Conservation (phyloP, 2,888 invertebrate genomes). For the Drosophila ochracea region DNA sequence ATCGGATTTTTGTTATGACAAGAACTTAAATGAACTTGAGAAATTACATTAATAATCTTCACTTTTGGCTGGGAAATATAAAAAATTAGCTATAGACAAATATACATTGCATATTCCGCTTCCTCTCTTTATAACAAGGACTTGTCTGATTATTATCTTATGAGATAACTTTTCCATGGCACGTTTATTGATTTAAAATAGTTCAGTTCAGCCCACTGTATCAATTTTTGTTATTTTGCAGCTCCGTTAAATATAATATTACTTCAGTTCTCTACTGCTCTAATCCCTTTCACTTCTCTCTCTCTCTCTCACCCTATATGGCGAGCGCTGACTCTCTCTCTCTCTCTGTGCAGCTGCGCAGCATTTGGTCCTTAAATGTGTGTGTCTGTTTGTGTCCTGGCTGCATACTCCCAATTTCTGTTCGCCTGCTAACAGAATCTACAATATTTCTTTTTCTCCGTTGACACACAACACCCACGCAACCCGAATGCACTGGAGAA, state of each 20-base stretch:
- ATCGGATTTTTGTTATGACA: fast-evolving
- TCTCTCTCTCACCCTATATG: constrained; percentile 2
- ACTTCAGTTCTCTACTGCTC: neutral
- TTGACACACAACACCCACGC: constrained; percentile 81
- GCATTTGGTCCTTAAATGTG: constrained; percentile 14
- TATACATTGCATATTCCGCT: fast-evolving
- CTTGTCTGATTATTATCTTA: neutral
- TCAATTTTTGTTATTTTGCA: neutral
- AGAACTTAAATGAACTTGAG: neutral
- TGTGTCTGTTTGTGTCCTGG: neutral
- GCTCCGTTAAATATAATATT: constrained; percentile 3
- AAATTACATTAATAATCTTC: neutral
- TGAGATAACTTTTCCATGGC: neutral
- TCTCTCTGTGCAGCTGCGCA: constrained; percentile 62
- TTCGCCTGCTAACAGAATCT: constrained; percentile 80
- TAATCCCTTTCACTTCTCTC: neutral
- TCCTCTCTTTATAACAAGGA: neutral
- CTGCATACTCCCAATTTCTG: constrained; percentile 51
- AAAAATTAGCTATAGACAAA: fast-evolving
- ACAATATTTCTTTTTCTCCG: constrained; percentile 83
- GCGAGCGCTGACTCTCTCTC: constrained; percentile 12
- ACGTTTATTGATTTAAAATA: neutral
- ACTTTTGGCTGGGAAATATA: too few relatives aligned
- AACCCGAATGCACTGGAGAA: constrained; percentile 31
- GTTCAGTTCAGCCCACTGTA: constrained; percentile 3